phyloP scores from a whole-genome alignment of 2,888 invertebrate genomes.

The Agrochola lota region DNA sequence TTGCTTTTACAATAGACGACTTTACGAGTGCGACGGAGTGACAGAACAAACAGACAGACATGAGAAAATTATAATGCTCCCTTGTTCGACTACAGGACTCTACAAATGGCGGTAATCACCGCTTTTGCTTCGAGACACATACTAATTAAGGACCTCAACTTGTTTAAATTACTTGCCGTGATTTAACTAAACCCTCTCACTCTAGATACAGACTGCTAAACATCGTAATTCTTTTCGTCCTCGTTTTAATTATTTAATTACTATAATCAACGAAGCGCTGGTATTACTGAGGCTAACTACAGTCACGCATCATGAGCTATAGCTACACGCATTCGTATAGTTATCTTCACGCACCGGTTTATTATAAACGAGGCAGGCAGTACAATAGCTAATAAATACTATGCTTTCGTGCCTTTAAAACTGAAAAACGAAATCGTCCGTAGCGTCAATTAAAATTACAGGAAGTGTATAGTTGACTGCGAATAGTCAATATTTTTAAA shows the following conservation, averaged over 20 bases:
- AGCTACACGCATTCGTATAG: constrained; percentile 9
- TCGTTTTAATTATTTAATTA: constrained; percentile 42
- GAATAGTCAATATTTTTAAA: constrained; percentile 23
- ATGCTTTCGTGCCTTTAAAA: not conserved
- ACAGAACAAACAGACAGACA: not conserved
- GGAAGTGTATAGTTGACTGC: constrained; percentile 35
- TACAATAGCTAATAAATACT: not conserved
- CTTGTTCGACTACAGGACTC: not conserved
- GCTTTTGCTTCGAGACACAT: not conserved
- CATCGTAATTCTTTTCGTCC: constrained; percentile 38
- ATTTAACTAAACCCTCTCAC: constrained; percentile 2
- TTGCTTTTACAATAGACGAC: not conserved
- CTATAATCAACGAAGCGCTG: constrained; percentile 22
- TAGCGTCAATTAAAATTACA: constrained; percentile 4
- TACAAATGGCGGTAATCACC: not conserved
- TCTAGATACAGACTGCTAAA: constrained; percentile 7
- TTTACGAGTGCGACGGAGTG: not conserved
- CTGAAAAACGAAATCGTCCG: constrained; percentile 17
- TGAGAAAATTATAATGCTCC: not conserved
- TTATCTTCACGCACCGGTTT: constrained; percentile 22
- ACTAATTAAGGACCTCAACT: not conserved
- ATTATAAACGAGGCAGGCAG: constrained; percentile 13
- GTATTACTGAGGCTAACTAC: constrained; percentile 35
- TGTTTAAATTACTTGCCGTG: not conserved
- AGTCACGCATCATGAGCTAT: constrained; percentile 45